These are phyloP conservation scores for Chaetodon trifascialis DNA, from an alignment of 2,113 vertebrate species.

Conservation along the genomic window DNA sequence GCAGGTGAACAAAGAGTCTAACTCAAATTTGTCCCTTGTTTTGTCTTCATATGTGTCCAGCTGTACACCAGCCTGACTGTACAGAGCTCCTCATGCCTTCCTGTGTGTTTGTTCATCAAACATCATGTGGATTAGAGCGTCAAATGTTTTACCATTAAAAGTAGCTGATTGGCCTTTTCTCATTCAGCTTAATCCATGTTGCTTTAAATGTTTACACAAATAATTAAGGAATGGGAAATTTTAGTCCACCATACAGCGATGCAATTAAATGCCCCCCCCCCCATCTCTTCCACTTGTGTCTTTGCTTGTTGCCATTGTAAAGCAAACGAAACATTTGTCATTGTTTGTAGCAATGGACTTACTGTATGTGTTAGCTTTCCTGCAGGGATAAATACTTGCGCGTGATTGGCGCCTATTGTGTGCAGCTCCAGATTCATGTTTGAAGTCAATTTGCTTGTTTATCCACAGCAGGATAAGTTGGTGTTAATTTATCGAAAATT, in stretches of 20 bases:
- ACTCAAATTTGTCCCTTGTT: not conserved
- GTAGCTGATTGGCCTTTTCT: not conserved
- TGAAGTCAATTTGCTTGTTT: slow-evolving; percentile 24
- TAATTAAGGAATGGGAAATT: slow-evolving; percentile 10
- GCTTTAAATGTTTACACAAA: slow-evolving; percentile 9
- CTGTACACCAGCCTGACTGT: not conserved
- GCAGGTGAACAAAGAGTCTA: not conserved
- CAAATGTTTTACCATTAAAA: not conserved
- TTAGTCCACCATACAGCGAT: not conserved
- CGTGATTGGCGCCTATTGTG: slow-evolving; percentile 30
- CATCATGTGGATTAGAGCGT: not conserved
- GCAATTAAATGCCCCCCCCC: slow-evolving; percentile 5
- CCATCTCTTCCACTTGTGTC: not conserved
- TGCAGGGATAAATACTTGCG: slow-evolving; percentile 35
- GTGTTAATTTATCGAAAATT: slow-evolving; percentile 14
- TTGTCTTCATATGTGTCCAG: not conserved
- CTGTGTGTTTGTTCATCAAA: not conserved
- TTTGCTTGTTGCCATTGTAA: not conserved
- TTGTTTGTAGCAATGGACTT: not conserved
- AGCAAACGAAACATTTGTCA: slow-evolving; percentile 18
- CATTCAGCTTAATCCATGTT: not conserved
- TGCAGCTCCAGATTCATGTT: slow-evolving; percentile 11
- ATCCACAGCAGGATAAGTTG: slow-evolving; percentile 6
- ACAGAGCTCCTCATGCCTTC: not conserved
- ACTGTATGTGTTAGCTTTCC: slow-evolving; percentile 8